Evolutionary conservation across 2,797 vertebrate genomes (phyloP).

Genomic region (Xyrichtys novacula): DNA sequence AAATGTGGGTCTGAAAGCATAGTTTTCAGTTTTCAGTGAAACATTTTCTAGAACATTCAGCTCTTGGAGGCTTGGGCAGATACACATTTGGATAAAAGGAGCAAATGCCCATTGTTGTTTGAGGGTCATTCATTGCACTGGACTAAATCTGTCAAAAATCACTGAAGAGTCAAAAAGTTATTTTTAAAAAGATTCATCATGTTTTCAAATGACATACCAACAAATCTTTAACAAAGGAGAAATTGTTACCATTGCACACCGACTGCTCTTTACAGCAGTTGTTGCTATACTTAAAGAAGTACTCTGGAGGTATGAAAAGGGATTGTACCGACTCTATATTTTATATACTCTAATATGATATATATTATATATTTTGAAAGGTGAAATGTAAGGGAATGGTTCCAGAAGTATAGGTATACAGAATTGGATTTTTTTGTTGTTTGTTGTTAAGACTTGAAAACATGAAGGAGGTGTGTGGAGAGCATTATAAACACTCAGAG

Average conservation of each 20-base stretch:
- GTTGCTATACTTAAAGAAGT: slow-evolving; percentile 85
- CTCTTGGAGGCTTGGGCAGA: slow-evolving; percentile 81
- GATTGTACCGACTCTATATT: slow-evolving; percentile 89
- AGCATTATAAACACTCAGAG: slow-evolving; percentile 79
- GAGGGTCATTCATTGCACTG: slow-evolving; percentile 87
- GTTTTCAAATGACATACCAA: slow-evolving; percentile 85
- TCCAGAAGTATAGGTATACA: slow-evolving; percentile 81
- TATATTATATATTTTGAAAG: slow-evolving; percentile 90
- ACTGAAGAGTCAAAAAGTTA: slow-evolving; percentile 82
- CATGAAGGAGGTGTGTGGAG: slow-evolving; percentile 82
- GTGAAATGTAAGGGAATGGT: slow-evolving; percentile 86
- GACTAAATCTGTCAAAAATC: slow-evolving; percentile 81
- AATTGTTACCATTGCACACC: slow-evolving; percentile 81
- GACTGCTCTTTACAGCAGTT: slow-evolving; percentile 83
- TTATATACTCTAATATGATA: slow-evolving; percentile 87
- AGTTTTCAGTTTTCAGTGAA: slow-evolving; percentile 82
- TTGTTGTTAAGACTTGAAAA: slow-evolving; percentile 83
- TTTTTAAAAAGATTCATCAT: slow-evolving; percentile 83
- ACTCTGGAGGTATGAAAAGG: slow-evolving; percentile 85
- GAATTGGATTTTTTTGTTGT: slow-evolving; percentile 81
- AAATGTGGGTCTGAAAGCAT: slow-evolving; percentile 90
- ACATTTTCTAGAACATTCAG: slow-evolving; percentile 83
- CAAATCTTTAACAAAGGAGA: slow-evolving; percentile 80
- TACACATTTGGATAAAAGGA: slow-evolving; percentile 70
- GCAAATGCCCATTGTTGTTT: slow-evolving; percentile 83